Evolutionary conservation across 2,113 vertebrate species (phyloP).

Genomic region (Romanogobio albipinnatus): DNA sequence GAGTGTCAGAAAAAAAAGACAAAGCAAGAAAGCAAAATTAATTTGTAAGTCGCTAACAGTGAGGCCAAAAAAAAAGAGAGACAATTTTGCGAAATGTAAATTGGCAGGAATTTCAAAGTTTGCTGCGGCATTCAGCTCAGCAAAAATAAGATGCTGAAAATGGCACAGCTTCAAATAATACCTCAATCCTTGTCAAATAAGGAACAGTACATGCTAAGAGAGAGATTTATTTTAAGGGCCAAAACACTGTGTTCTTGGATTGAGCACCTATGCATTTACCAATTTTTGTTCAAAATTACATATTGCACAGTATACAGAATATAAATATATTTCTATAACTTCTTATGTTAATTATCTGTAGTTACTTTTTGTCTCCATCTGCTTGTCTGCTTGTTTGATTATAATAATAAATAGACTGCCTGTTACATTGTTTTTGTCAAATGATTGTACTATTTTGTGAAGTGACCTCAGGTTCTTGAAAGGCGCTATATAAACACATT

Average conservation of each 20-base stretch:
- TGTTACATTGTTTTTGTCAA: too few species aligned
- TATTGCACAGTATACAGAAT: background rate
- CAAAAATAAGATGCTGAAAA: background rate
- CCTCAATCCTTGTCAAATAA: conserved; percentile 49
- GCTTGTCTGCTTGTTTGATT: too few species aligned
- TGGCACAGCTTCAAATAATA: conserved; percentile 55
- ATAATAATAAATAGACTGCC: too few species aligned
- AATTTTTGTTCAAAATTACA: background rate
- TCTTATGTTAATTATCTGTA: too few species aligned
- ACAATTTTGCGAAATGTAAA: background rate
- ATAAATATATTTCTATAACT: background rate
- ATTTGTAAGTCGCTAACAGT: background rate
- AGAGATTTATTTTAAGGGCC: background rate
- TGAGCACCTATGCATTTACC: background rate
- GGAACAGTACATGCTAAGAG: background rate
- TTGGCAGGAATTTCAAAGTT: conserved; percentile 12
- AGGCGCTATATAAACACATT: too few species aligned
- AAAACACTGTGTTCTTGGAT: background rate
- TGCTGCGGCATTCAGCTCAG: background rate
- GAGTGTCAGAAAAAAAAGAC: background rate
- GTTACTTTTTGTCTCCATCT: too few species aligned
- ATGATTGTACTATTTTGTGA: too few species aligned
- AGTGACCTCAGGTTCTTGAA: too few species aligned
- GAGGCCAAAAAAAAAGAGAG: background rate
- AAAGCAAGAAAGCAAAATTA: background rate